Evolutionary conservation across 2,888 invertebrate species (phyloP).

Genomic region (Agapetus fuscipes): DNA sequence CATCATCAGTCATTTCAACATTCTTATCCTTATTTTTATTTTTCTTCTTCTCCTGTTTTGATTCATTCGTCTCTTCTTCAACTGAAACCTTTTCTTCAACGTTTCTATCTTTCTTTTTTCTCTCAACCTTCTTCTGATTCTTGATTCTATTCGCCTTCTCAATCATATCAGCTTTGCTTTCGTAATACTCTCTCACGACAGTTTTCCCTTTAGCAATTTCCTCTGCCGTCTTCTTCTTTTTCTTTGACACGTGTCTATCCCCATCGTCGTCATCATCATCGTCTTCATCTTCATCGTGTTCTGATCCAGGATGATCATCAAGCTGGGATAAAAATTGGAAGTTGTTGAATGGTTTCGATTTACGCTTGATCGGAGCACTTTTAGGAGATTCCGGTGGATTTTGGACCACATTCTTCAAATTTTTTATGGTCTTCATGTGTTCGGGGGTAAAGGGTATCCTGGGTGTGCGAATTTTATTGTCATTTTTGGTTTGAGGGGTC

Average conservation of each 20-base stretch:
- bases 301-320: slow-evolving; percentile 9
- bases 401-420: background rate
- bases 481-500: slow-evolving; percentile 11
- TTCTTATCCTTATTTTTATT: slow-evolving; percentile 11
- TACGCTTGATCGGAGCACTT: slow-evolving; percentile 8
- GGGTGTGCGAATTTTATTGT: slow-evolving; percentile 10
- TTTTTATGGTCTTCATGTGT: background rate
- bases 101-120: slow-evolving; percentile 10
- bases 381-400: slow-evolving; percentile 13
- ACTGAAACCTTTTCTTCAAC: background rate
- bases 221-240: background rate
- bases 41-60: slow-evolving; percentile 14
- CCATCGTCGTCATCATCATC: slow-evolving; percentile 1
- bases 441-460: slow-evolving; percentile 16
- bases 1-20: slow-evolving; percentile 2
- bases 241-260: background rate
- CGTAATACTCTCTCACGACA: slow-evolving; percentile 15
- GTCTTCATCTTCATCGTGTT: slow-evolving; percentile 5
- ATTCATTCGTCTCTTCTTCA: slow-evolving; percentile 1
- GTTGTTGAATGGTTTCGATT: slow-evolving; percentile 17
- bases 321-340: slow-evolving; percentile 15
- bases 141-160: slow-evolving; percentile 2
- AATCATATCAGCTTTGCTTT: slow-evolving; percentile 7
- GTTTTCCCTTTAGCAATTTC: slow-evolving; percentile 1
- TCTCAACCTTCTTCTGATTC: background rate